Conservation (phyloP, 2,888 invertebrate species). For the Pseudococcus longispinus region DNA sequence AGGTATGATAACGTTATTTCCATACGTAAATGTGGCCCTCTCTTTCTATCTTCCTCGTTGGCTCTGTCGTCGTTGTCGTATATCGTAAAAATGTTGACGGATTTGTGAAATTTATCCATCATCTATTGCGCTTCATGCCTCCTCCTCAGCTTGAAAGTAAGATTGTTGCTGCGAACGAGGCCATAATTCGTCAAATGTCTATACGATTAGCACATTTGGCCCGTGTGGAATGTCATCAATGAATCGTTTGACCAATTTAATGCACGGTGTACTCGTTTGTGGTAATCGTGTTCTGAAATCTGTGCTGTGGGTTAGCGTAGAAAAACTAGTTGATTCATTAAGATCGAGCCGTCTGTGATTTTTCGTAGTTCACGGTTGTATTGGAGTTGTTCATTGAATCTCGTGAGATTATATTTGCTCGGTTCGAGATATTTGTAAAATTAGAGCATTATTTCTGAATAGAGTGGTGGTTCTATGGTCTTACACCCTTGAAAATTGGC, state of each 20-base stretch:
- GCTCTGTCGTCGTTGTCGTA: background rate
- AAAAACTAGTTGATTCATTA: no score
- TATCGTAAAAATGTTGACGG: constrained; percentile 3
- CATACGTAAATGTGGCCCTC: background rate
- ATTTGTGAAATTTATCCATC: constrained; percentile 30
- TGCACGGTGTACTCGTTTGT: background rate
- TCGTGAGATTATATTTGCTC: no score
- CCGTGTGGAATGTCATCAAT: background rate
- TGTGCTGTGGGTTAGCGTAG: background rate
- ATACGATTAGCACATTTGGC: background rate
- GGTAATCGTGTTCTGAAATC: background rate
- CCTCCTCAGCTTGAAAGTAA: background rate
- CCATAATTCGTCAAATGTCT: background rate
- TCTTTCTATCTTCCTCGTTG: background rate
- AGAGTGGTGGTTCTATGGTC: no score
- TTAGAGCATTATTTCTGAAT: no score
- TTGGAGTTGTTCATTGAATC: no score
- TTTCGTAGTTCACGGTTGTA: no score
- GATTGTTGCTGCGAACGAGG: background rate
- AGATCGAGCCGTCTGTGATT: no score
- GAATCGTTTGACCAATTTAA: background rate
- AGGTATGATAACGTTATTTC: background rate
- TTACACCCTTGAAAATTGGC: no score
- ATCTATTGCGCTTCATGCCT: background rate
- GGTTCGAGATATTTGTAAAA: no score